Evolutionary conservation across 1,140 invertebrate species (phyloP), one percentile per base, ranked within the genome.

Genomic region (Calephelis nemesis): DNA sequence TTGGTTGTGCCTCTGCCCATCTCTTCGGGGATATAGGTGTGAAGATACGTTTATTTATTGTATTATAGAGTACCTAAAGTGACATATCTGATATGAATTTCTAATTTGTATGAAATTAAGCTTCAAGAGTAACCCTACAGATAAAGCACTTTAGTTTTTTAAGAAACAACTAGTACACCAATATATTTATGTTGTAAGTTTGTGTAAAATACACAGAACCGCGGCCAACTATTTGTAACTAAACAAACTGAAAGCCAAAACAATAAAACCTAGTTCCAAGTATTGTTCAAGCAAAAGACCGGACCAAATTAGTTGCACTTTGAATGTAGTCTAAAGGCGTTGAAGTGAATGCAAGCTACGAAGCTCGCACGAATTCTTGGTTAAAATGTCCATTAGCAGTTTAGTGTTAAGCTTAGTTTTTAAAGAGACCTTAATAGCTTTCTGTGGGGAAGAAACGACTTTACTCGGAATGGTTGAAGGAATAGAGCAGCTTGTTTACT

Each of bases 301-400:
- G 52, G 49, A 52, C 49, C 64, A 54, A 65, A 65, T 65, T 65
- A 65, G 64, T 39, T 65, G 64, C 64, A 65, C 64, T 65, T 30
- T 50, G 40, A 65, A 49, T 65, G 64, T 49, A 65, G 49, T 45
- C 50, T 66, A 54, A 66, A 66, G 39, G 64, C 64, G 64, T 58
- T 66, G 42, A 52, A 66, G 40, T 42, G 39, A 66, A 52, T 66
- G 64, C 54, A 66, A 66, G 64, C 64, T 54, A 52, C 50, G 52
- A 58, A 45, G 50, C 64, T 65, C 52, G 40, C 50, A 65, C 52
- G 52, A 65, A 42, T 65, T 42, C 48, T 65, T 65, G 40, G 64
- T 65, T 50, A 48, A 65, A 58, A 66, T 15, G 49, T 54, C 50
- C 64, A 58, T 66, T 66, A 66, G 42, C 40, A 40, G 50, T 42